Evolutionary conservation across 2,888 invertebrate species (phyloP), one percentile per base, ranked within the genome.

Genomic region (Drosophila melanosoma): DNA sequence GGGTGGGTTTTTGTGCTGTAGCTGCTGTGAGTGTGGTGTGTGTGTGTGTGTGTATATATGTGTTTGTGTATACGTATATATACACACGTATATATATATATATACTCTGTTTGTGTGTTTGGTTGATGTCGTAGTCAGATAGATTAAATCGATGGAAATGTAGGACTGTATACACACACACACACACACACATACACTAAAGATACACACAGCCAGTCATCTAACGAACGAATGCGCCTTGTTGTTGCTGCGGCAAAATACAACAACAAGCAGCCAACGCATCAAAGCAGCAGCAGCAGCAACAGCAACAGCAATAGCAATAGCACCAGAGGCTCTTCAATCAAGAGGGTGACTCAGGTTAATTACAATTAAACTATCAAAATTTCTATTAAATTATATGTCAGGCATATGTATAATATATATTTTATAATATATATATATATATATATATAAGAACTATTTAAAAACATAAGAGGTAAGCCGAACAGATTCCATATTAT

Each of bases 141-240:
- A 90, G 90, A 90, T 89, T 90, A 89, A 90, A 89, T 91, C 91
- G 89, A 89, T 89, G 89, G 90, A 89, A 91, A 91, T 89, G 87
- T 90, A 89, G 89, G 87, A 90, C 89, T 87, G 89, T 81, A 83
- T 88, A 82, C 74, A 83, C 74, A 74, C 68, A 20, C 57, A 60
- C 57, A 60, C 57, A 66, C 38, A 53, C 20, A 51, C 12, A 49
- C 48, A 57, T 35, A 64, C 73, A 74, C 42, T 40, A 77, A 49
- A 76, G 45, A 76, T 61, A 78, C 65, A 80, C 71, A 71, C 82
- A 78, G 73, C 58, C 74, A 87, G 74, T 71, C 86, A 85, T 88
- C 86, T 85, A 87, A 87, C 90, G 90, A 89, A 89, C 79, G 79
- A 90, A 87, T 76, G 71, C 58, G 74, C 65, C 59, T 54, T 81